Conservation (phyloP, 2,797 vertebrate genomes). For the Uromys caudimaculatus region DNA sequence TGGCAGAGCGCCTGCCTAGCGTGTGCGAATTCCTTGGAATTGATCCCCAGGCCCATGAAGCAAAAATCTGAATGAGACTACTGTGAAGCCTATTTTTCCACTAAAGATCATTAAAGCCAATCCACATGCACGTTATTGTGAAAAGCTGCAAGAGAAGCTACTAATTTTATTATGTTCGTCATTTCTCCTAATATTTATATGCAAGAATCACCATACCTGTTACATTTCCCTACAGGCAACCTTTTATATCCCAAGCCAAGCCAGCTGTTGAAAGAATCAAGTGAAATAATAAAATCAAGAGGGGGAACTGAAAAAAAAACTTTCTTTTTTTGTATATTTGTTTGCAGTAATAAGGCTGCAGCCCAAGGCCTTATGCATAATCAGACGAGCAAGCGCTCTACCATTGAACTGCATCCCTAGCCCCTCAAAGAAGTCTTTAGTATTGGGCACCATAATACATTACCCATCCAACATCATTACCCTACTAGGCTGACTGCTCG, state of each 20-base stretch:
- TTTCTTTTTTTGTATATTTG: background rate
- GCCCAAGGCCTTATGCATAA: background rate
- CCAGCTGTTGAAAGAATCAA: conserved; percentile 3
- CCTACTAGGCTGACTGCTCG: background rate
- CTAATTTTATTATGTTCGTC: background rate
- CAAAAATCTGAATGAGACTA: conserved; percentile 19
- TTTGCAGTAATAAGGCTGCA: background rate
- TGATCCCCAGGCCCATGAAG: background rate
- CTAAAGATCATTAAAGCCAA: background rate
- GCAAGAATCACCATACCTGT: background rate
- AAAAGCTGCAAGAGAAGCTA: background rate
- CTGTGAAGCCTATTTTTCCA: background rate
- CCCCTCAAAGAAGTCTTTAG: background rate
- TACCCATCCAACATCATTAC: background rate
- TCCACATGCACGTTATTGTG: background rate
- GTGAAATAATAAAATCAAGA: background rate
- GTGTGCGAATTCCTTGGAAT: background rate
- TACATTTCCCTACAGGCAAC: background rate
- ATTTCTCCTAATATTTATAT: background rate
- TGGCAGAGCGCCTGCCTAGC: no score
- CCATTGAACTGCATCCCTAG: background rate
- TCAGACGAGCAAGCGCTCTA: background rate
- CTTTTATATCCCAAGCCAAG: background rate
- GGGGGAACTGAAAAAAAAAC: background rate
- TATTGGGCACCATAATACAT: background rate